Evolutionary conservation across 2,888 invertebrate species (phyloP).

Genomic region (Dasypogon diadema): DNA sequence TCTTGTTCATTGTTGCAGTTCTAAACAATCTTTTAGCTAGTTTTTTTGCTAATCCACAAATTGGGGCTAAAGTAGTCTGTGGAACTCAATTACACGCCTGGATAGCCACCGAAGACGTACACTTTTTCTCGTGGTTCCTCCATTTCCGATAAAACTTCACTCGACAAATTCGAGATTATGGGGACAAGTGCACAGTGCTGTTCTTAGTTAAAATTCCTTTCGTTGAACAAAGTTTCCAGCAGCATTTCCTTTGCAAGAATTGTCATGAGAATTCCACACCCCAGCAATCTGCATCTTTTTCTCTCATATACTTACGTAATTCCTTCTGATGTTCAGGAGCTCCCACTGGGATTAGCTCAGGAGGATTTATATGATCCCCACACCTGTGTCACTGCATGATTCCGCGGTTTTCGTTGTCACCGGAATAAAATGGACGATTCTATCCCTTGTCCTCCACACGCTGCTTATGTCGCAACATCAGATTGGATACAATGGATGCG

Average conservation of each 20-base stretch:
- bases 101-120: too few species aligned
- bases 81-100: too few species aligned
- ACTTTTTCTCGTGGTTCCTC: too few species aligned
- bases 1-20: too few species aligned
- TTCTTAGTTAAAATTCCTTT: too few species aligned
- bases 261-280: not conserved
- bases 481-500: not conserved
- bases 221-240: too few species aligned
- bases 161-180: too few species aligned
- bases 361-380: slow-evolving; percentile 14
- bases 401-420: slow-evolving; percentile 23
- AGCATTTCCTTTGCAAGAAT: not conserved
- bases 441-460: not conserved
- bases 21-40: too few species aligned
- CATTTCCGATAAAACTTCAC: too few species aligned
- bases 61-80: too few species aligned
- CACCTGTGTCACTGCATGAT: slow-evolving; percentile 33
- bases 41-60: too few species aligned
- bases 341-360: slow-evolving; percentile 29
- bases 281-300: not conserved
- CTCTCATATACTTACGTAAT: not conserved
- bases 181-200: too few species aligned
- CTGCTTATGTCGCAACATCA: not conserved
- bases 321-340: not conserved
- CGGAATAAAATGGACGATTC: not conserved